phyloP scores from a whole-genome alignment of 2,888 invertebrate species.

The Stenichneumon culpator region DNA sequence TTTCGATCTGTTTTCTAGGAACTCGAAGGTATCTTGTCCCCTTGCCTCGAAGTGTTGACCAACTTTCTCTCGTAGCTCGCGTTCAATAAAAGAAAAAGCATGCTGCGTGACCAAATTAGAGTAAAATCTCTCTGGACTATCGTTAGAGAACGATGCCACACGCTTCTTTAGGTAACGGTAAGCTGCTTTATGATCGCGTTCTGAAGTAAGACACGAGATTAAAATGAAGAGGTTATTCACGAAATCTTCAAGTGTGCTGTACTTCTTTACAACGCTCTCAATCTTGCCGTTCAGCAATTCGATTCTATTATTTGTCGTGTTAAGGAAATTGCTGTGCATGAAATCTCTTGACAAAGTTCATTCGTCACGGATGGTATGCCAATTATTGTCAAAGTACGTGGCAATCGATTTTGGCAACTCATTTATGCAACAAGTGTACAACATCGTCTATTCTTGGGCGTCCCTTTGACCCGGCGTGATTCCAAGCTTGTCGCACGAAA shows the following conservation, averaged over 20 bases:
- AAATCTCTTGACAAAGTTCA: conserved; percentile 5
- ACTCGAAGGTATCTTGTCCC: background rate
- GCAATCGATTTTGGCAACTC: background rate
- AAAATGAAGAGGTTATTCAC: background rate
- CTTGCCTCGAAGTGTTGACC: background rate
- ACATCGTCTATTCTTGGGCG: too few species aligned
- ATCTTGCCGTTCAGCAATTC: background rate
- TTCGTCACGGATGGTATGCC: background rate
- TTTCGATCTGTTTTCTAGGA: background rate
- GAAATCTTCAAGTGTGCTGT: background rate
- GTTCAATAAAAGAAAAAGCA: background rate
- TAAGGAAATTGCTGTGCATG: background rate
- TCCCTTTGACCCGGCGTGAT: too few species aligned
- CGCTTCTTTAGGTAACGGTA: background rate
- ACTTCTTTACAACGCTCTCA: background rate
- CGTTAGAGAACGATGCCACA: background rate
- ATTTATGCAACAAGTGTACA: background rate
- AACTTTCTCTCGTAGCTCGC: background rate
- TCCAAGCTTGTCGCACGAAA: too few species aligned
- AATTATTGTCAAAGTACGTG: background rate
- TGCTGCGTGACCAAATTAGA: background rate
- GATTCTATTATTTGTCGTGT: conserved; percentile 3
- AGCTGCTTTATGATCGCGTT: background rate
- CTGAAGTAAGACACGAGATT: background rate
- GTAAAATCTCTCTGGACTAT: background rate